Evolutionary conservation across 1,140 invertebrate genomes (phyloP).

Genomic region (Drosophila sproati): DNA sequence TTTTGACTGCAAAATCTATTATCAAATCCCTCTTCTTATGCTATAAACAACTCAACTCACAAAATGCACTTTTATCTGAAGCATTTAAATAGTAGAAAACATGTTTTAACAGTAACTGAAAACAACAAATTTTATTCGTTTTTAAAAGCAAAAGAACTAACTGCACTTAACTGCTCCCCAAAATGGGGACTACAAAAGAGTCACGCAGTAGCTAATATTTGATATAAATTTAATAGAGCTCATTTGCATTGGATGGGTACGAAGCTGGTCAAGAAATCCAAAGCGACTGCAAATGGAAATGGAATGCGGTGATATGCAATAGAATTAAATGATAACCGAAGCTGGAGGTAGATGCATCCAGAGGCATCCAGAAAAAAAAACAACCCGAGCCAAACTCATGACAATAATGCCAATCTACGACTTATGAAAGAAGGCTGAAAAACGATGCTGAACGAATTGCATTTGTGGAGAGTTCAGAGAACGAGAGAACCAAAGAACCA

Average conservation of each 20-base stretch:
- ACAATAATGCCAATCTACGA: constrained; percentile 83
- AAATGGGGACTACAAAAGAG: neutral
- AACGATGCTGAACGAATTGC: constrained; percentile 80
- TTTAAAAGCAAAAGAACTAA: constrained; percentile 42
- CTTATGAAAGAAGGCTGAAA: constrained; percentile 71
- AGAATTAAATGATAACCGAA: constrained; percentile 66
- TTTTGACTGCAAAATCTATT: neutral
- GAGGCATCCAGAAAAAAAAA: constrained; percentile 12
- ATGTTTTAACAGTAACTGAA: constrained; percentile 23
- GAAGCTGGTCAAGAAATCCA: constrained; percentile 1
- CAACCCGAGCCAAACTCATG: constrained; percentile 50
- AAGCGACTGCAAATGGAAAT: constrained; percentile 38
- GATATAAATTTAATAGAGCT: constrained; percentile 71
- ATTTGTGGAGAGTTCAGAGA: constrained; percentile 50
- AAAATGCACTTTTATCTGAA: constrained; percentile 8
- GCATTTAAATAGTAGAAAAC: constrained; percentile 3
- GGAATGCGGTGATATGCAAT: constrained; percentile 60
- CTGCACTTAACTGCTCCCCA: constrained; percentile 42
- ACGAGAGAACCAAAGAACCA: constrained; percentile 3
- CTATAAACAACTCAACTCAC: neutral
- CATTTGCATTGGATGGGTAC: constrained; percentile 58
- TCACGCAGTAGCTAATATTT: constrained; percentile 52
- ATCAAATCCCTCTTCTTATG: neutral
- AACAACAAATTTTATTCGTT: constrained; percentile 41
- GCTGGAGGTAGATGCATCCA: neutral